Base-by-base conservation (phyloP, 2,888 invertebrate species). In the Brenthis ino region DNA sequence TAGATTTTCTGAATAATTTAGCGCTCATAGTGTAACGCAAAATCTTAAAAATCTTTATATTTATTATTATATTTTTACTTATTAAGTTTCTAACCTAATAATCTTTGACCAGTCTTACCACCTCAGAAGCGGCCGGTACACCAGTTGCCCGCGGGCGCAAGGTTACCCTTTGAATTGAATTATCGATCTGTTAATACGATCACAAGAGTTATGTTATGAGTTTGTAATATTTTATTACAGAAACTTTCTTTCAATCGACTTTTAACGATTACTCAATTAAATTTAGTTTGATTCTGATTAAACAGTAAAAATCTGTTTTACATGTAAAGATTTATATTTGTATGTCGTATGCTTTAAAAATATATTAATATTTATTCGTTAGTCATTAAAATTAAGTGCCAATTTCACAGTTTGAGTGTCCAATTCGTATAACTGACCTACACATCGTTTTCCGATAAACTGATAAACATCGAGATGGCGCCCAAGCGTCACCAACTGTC, bases 381-480 rank as follows among this genome's bases (percentile, higher is more conserved):
- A 51, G 6, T 37, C 51, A 5, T 48, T 53, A 14, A 43, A 63
- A 16, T 8, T 63, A 13, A 37, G 16, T 33, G 37, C 63, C 16
- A 53, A 61, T 53, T 51, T 51, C 13, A 54, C 53, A 20, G 63
- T 43, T 20, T 43, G 13, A 16, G n/a, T 37, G 51, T 51, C 43
- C 16, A 43, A 53, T 63, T 16, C 20, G 11, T 57, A 81, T 78
- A 79, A 82, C 80, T 86, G 82, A 83, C 83, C 83, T 80, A 84
- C 75, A 74, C 70, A 70, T 75, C 78, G 72, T 82, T 80, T 79
- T 80, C 77, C 83, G 78, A 78, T 78, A 77, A 79, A 78, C 77
- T 79, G 91, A 91, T 91, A 90, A 87, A 78, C 80, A 92, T 92
- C 91, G 82, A 85, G 79, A 85, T 87, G 91, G 91, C 91, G 91